Percentiles rank a stretch among this genome's conserved stretches.
These are phyloP conservation scores for Axis porcinus DNA, from an alignment of 2,113 vertebrate genomes.

Conservation along the genomic window DNA sequence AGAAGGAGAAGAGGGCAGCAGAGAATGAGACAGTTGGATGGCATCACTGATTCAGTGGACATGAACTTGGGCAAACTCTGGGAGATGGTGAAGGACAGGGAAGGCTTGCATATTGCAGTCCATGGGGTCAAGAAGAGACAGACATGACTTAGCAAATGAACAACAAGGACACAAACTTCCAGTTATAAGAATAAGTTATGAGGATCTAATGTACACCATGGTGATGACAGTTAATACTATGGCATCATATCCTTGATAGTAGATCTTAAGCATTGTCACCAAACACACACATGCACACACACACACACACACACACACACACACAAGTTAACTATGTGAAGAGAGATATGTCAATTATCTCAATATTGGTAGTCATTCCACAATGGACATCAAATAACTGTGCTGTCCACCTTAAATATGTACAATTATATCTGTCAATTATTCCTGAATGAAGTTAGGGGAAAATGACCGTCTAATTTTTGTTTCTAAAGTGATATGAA, in stretches of 20 bases:
- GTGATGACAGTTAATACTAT: background rate
- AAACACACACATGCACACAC: fast-evolving
- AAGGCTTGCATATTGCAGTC: background rate
- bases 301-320: fast-evolving
- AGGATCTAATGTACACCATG: background rate
- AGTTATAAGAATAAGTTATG: background rate
- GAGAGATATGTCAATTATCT: background rate
- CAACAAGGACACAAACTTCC: background rate
- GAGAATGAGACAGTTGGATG: background rate
- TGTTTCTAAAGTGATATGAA: background rate
- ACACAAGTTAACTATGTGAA: background rate
- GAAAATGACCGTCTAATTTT: background rate
- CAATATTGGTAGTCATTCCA: background rate
- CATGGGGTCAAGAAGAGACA: background rate
- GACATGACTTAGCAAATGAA: background rate
- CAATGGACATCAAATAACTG: background rate
- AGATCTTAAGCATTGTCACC: background rate
- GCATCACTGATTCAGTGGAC: background rate
- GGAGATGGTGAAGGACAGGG: background rate
- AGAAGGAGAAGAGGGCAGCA: background rate
- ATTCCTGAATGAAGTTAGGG: background rate
- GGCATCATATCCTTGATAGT: background rate
- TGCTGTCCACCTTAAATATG: background rate
- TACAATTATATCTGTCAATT: background rate
- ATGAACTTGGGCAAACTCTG: background rate